phyloP scores from a whole-genome alignment of 2,888 invertebrate species.

The Agrilus biguttatus region DNA sequence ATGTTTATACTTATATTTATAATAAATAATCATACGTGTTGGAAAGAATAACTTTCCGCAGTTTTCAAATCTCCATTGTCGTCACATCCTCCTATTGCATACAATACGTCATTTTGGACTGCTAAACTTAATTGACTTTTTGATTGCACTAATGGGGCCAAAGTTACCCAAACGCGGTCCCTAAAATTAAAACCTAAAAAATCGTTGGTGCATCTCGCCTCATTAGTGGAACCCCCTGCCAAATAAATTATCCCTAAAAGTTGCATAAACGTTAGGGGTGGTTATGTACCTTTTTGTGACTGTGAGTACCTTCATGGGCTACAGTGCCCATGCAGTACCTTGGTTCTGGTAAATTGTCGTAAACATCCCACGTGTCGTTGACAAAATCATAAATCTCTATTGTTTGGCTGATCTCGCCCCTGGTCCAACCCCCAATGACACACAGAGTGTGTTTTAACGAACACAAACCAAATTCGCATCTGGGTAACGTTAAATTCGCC shows the following conservation, averaged over 20 bases:
- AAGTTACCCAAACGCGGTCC: constrained; percentile 61
- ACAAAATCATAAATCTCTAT: constrained; percentile 79
- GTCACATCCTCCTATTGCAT: constrained; percentile 81
- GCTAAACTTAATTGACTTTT: constrained; percentile 83
- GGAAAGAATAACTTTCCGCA: constrained; percentile 71
- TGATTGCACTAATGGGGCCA: constrained; percentile 65
- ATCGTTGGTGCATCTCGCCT: constrained; percentile 65
- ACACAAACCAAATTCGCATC: constrained; percentile 83
- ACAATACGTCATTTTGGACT: constrained; percentile 68
- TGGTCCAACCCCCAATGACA: constrained; percentile 89
- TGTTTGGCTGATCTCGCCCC: constrained; percentile 76
- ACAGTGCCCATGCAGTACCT: constrained; percentile 87
- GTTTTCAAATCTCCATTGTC: constrained; percentile 66
- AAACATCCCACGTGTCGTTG: constrained; percentile 59
- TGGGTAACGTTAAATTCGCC: constrained; percentile 63
- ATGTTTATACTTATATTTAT: too few species aligned
- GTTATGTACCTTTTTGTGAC: neutral
- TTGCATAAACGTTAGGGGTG: neutral
- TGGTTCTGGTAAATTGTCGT: constrained; percentile 69
- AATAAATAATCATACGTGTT: constrained; percentile 41
- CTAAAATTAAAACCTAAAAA: constrained; percentile 68
- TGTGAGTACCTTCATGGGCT: constrained; percentile 52
- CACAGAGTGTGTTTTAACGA: constrained; percentile 69
- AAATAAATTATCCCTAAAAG: constrained; percentile 66
- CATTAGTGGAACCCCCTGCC: constrained; percentile 78